phyloP scores from a whole-genome alignment of 1,140 invertebrate species.

The Heliconius congener region DNA sequence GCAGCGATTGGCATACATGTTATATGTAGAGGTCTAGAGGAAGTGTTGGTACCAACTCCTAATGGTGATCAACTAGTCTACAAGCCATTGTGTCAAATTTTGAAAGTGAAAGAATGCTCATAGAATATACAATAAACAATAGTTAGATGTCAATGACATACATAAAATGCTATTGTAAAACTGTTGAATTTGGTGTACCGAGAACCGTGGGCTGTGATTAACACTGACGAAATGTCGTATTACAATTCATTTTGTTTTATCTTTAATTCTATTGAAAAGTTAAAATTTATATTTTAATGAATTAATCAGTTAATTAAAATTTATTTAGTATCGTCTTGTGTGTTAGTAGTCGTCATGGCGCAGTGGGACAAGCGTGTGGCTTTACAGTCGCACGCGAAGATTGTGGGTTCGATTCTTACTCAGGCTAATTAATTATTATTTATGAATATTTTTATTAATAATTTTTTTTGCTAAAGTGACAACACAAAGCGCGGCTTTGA shows the following conservation, averaged over 20 bases:
- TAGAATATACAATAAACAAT: conserved; percentile 64
- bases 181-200: conserved; percentile 34
- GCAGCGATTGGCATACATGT: not conserved
- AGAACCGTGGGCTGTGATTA: not conserved
- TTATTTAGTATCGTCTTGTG: not conserved
- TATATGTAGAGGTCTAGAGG: not conserved
- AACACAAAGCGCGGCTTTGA: too few relatives aligned
- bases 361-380: too few relatives aligned
- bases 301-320: not conserved
- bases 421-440: too few relatives aligned
- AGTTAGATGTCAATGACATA: conserved; percentile 71
- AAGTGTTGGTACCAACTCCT: conserved; percentile 1
- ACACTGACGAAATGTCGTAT: not conserved
- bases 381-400: too few relatives aligned
- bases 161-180: conserved; percentile 50
- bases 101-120: conserved; percentile 44
- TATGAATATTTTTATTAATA: too few relatives aligned
- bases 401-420: too few relatives aligned
- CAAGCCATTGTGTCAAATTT: conserved; percentile 35
- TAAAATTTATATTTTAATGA: not conserved
- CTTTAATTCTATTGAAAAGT: not conserved
- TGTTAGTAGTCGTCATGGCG: too few relatives aligned
- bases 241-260: not conserved
- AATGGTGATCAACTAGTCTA: conserved; percentile 24
- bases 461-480: too few relatives aligned